These are phyloP conservation scores for Sipha maydis DNA, from an alignment of 2,888 invertebrate species.

Conservation along the genomic window DNA sequence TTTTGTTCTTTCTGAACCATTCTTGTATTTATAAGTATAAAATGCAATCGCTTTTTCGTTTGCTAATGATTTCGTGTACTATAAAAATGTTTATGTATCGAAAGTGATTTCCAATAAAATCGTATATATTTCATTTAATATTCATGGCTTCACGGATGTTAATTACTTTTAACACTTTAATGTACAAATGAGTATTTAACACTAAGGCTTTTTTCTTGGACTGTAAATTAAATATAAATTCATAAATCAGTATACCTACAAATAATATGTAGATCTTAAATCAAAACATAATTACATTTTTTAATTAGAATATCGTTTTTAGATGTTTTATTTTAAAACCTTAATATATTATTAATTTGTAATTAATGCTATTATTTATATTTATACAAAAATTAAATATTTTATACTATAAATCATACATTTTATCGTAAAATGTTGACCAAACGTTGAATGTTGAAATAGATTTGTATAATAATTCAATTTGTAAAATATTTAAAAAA, in stretches of 20 bases:
- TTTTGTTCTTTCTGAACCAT: neutral
- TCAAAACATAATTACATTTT: too few relatives aligned
- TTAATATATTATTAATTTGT: too few relatives aligned
- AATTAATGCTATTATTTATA: too few relatives aligned
- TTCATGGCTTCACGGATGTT: neutral
- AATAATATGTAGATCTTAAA: neutral
- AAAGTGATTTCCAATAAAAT: neutral
- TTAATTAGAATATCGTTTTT: too few relatives aligned
- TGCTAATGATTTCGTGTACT: neutral
- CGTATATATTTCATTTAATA: slow-evolving; percentile 1
- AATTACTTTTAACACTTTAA: neutral
- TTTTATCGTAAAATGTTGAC: too few relatives aligned
- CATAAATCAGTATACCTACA: slow-evolving; percentile 23
- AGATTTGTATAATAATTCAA: too few relatives aligned
- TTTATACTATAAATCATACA: too few relatives aligned
- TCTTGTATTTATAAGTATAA: neutral
- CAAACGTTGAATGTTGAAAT: too few relatives aligned
- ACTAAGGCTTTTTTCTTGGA: neutral
- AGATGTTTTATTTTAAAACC: too few relatives aligned
- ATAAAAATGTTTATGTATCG: neutral
- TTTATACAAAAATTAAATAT: too few relatives aligned
- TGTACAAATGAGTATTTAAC: neutral
- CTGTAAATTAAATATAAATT: slow-evolving; percentile 21
- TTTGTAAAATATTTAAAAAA: too few relatives aligned
- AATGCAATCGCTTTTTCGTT: neutral